These are phyloP conservation scores for Petromus typicus DNA, from an alignment of 2,113 vertebrate species.

Conservation along the genomic window DNA sequence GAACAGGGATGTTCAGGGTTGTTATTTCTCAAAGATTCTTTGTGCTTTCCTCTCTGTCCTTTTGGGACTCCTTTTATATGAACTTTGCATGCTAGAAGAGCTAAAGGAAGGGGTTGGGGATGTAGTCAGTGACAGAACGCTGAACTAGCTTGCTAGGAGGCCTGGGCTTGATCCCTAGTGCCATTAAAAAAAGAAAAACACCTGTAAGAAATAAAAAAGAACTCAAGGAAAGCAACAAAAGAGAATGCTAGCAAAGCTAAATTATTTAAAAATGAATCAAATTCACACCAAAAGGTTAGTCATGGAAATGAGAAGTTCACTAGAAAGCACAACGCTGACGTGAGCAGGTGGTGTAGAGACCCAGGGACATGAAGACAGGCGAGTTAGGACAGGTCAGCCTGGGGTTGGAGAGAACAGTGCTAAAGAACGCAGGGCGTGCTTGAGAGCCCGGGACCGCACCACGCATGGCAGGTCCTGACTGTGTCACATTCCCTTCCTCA, in stretches of 20 bases:
- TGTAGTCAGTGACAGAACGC: neutral
- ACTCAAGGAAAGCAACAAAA: neutral
- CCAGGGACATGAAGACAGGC: neutral
- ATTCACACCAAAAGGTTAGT: neutral
- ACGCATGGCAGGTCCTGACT: neutral
- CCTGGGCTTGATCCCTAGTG: neutral
- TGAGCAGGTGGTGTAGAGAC: neutral
- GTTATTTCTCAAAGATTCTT: neutral
- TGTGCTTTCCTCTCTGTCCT: neutral
- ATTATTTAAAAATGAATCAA: neutral
- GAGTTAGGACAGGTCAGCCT: neutral
- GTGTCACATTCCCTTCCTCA: neutral
- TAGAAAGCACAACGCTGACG: neutral
- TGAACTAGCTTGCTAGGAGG: neutral
- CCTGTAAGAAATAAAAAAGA: neutral
- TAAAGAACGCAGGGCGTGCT: neutral
- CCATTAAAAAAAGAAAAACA: too few relatives aligned
- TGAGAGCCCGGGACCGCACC: neutral
- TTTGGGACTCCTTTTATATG: neutral
- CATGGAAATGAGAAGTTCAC: neutral
- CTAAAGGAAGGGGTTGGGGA: neutral
- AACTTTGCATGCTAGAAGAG: neutral
- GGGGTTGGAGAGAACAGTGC: neutral
- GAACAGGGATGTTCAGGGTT: neutral
- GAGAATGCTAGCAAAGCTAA: neutral